phyloP scores from a whole-genome alignment of 2,113 vertebrate genomes.

The Zootoca vivipara region DNA sequence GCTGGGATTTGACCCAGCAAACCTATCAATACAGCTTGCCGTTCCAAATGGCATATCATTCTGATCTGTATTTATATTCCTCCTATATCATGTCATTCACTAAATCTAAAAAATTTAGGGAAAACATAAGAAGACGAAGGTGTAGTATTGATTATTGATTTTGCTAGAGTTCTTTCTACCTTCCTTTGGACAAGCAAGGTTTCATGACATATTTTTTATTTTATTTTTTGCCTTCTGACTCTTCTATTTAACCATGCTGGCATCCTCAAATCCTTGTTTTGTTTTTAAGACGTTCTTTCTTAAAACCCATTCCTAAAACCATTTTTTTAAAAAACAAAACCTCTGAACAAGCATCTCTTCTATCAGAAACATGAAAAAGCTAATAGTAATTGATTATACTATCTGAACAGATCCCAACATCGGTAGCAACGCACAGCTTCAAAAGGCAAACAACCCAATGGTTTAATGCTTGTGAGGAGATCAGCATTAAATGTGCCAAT shows the following conservation, averaged over 20 bases:
- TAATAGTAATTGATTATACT: background rate
- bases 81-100: background rate
- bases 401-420: background rate
- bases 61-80: background rate
- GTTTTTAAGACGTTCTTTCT: background rate
- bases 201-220: background rate
- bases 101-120: background rate
- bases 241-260: background rate
- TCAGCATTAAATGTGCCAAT: conserved; percentile 53
- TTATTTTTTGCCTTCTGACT: background rate
- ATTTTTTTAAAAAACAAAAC: background rate
- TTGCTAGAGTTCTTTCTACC: background rate
- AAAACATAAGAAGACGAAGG: background rate
- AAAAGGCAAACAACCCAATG: conserved; percentile 24
- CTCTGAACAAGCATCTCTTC: background rate
- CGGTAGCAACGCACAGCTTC: background rate
- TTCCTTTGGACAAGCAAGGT: background rate
- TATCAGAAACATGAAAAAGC: background rate
- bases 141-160: background rate
- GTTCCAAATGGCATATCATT: background rate
- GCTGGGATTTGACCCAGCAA: background rate
- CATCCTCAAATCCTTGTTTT: background rate
- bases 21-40: background rate
- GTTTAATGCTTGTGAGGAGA: conserved; percentile 12
- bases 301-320: background rate